A percentile compares a stretch with the other conserved stretches of the same genome.
Evolutionary conservation across 2,113 vertebrate genomes (phyloP).

Genomic region (Dicrurus megarhynchus): DNA sequence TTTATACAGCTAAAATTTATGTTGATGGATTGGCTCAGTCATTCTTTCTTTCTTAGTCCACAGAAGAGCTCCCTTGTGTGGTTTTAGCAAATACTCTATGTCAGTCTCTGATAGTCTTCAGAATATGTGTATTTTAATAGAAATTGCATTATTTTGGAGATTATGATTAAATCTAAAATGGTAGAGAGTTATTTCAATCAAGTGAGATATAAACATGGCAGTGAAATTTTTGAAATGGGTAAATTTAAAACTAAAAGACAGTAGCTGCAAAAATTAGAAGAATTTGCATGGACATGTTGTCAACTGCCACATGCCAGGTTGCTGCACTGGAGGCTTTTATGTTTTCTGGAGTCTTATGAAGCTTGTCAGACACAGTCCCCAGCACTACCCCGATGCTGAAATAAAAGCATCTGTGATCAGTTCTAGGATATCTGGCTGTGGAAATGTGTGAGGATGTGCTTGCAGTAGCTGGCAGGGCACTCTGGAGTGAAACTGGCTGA

Average conservation of each 20-base stretch:
- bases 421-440: neutral
- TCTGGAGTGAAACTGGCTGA: neutral
- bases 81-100: neutral
- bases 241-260: neutral
- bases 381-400: neutral
- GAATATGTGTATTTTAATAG: neutral
- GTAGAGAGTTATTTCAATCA: neutral
- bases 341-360: neutral
- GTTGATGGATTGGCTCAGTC: constrained; percentile 23
- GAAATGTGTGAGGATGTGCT: neutral
- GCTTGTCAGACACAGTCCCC: neutral
- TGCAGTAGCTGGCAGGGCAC: neutral
- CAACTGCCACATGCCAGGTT: neutral
- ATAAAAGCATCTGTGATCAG: neutral
- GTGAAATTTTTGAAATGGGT: neutral
- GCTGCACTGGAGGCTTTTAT: neutral
- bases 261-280: neutral
- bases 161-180: neutral
- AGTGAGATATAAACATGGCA: neutral
- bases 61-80: neutral
- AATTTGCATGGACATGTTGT: fast-evolving
- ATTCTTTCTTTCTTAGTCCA: neutral
- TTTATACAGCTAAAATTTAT: constrained; percentile 32
- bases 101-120: neutral
- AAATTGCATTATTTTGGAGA: neutral